A percentile compares a stretch with the other conserved stretches of the same genome.
phyloP scores from a whole-genome alignment of 2,113 vertebrate genomes.

The Paracanthobrama guichenoti region DNA sequence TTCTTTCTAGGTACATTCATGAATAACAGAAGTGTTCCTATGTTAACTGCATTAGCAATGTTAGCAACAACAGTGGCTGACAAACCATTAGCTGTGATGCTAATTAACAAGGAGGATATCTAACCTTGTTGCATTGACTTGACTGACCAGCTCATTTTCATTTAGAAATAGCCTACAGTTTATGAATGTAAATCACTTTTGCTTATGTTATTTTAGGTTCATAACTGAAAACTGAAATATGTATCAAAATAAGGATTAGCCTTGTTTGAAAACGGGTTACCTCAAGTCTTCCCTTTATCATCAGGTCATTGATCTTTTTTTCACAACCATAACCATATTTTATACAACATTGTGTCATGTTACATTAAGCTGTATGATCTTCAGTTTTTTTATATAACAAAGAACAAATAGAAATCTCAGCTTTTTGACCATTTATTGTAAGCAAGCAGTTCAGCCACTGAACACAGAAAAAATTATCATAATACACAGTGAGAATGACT shows the following conservation, averaged over 20 bases:
- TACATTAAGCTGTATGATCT: not conserved
- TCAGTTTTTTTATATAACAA: not conserved
- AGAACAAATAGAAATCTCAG: not conserved
- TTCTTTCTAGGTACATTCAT: too few relatives aligned
- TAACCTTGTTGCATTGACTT: not conserved
- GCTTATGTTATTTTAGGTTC: not conserved
- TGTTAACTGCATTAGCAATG: not conserved
- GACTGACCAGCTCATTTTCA: not conserved
- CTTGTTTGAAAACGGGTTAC: not conserved
- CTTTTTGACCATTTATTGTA: not conserved
- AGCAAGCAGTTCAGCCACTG: not conserved
- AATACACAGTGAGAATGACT: not conserved
- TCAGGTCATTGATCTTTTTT: not conserved
- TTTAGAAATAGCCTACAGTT: not conserved
- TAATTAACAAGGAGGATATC: not conserved
- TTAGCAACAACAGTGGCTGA: not conserved
- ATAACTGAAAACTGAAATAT: not conserved
- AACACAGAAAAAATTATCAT: too few relatives aligned
- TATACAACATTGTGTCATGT: not conserved
- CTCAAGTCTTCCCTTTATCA: not conserved
- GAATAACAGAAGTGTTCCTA: not conserved
- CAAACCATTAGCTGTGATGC: not conserved
- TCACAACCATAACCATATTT: not conserved
- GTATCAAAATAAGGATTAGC: not conserved
- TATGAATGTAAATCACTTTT: not conserved